Base-by-base conservation (phyloP, 2,113 vertebrate species). In the Alligator sinensis region DNA sequence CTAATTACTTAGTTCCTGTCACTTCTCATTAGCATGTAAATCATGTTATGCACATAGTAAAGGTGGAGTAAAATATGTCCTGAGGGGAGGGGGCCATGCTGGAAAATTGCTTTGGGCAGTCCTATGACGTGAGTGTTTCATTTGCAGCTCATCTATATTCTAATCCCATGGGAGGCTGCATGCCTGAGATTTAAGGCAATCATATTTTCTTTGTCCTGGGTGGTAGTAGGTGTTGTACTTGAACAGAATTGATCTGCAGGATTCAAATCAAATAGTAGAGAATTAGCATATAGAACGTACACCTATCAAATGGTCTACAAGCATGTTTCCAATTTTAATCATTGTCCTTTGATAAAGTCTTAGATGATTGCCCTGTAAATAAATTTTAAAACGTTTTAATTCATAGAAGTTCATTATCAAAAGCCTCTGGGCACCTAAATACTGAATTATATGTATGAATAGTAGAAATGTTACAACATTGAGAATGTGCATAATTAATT, bases 1-100 rank as follows among this genome's bases (percentile, higher is more conserved):
- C 83, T 98, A 97, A 98, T 98, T 97, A 95, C 94, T 97, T 97
- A 93, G 88, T 95, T 97, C 96, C 92, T 87, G 82, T 97, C 94
- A 91, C 97, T 98, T 95, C 96, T 96, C 92, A 97, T 98, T 98
- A 97, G 92, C 96, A 97, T 97, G 96, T 96, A 98, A 98, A 97
- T 98, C 86, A 94, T 84, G 84, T 96, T 96, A 95, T 88, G 96
- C 95, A 93, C 89, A 86, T 98, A 95, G 96, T 96, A 96, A 97
- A 97, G 94, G 94, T 97, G 90, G 94, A 97, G 88, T 96, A 89
- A 95, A 96, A 94, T 93, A 88, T 88, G 87, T 95, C 95, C 97
- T 95, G 82, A 94, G 93, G 89, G 92, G 84, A 96, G 77, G 93
- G 81, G 85, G 78, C 47, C 89, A 94, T 61, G 92, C 94, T 86